Percentiles rank a stretch among this genome's conserved stretches.
Conservation (phyloP, 2,888 invertebrate genomes). For the Esperia sulphurella region DNA sequence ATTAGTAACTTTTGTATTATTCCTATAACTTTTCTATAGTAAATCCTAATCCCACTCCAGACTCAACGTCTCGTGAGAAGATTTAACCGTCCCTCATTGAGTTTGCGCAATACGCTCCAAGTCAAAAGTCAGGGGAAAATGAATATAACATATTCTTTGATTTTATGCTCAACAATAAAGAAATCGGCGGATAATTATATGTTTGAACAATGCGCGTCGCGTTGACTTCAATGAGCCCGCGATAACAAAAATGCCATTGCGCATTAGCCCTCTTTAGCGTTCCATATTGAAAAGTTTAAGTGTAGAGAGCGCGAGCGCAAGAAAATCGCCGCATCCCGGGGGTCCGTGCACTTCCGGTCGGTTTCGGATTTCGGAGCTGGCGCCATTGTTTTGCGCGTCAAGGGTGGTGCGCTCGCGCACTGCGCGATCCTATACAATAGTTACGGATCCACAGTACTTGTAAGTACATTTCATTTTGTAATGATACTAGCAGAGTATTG, state of each 20-base stretch:
- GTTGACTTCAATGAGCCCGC: conserved; percentile 66
- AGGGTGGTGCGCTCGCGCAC: conserved; percentile 38
- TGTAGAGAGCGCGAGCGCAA: conserved; percentile 59
- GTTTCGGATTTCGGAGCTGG: conserved; percentile 59
- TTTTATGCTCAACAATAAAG: conserved; percentile 66
- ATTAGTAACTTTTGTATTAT: neutral
- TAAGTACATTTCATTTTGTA: too few species aligned
- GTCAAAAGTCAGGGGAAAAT: conserved; percentile 73
- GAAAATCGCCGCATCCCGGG: conserved; percentile 70
- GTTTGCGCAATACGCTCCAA: conserved; percentile 58
- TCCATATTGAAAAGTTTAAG: conserved; percentile 33
- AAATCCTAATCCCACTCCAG: conserved; percentile 12
- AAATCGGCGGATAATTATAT: conserved; percentile 70
- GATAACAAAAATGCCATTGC: conserved; percentile 56
- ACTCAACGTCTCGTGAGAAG: conserved; percentile 67
- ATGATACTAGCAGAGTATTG: too few species aligned
- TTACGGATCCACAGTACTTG: too few species aligned
- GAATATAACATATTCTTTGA: conserved; percentile 74
- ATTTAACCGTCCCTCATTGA: conserved; percentile 73
- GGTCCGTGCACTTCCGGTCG: conserved; percentile 73
- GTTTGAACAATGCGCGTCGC: conserved; percentile 65
- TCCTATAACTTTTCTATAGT: conserved; percentile 3
- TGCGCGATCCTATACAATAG: too few species aligned
- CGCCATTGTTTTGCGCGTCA: conserved; percentile 57
- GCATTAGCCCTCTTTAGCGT: conserved; percentile 59